These are phyloP conservation scores for Amphimallon solstitiale DNA, from an alignment of 2,888 invertebrate genomes.

Conservation along the genomic window DNA sequence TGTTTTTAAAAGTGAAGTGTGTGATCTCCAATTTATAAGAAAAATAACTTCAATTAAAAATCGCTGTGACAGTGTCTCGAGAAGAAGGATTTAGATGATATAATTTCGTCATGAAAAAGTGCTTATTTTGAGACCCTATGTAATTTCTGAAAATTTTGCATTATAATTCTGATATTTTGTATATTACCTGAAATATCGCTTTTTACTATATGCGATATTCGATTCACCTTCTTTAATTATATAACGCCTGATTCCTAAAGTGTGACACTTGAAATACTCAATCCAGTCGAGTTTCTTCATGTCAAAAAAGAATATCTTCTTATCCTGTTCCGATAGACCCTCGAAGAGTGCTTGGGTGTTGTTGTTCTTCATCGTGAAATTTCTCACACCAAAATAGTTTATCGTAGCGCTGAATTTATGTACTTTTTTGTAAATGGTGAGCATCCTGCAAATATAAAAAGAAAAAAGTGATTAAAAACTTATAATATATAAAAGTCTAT, in stretches of 20 bases:
- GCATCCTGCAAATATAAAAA: conserved; percentile 68
- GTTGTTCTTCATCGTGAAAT: conserved; percentile 66
- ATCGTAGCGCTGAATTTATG: conserved; percentile 80
- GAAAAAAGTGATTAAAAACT: too few species aligned
- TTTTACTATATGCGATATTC: conserved; percentile 67
- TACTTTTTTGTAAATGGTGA: conserved; percentile 81
- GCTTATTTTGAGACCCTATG: too few species aligned
- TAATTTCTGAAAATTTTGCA: too few species aligned
- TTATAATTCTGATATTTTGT: too few species aligned
- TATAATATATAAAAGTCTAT: too few species aligned
- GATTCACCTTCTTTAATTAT: conserved; percentile 81
- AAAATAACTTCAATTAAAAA: too few species aligned
- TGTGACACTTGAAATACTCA: conserved; percentile 73
- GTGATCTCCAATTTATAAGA: too few species aligned
- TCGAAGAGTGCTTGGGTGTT: conserved; percentile 70
- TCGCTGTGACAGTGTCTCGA: too few species aligned
- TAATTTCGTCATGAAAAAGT: too few species aligned
- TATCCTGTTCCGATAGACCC: conserved; percentile 62
- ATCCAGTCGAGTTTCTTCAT: conserved; percentile 78
- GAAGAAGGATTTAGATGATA: too few species aligned
- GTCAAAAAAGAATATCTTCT: conserved; percentile 75
- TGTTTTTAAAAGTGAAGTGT: too few species aligned
- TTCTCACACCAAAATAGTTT: conserved; percentile 77
- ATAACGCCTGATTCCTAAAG: conserved; percentile 77
- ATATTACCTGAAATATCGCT: conserved; percentile 38